Evolutionary conservation across 92 coral and sea anemone genomes (phyloP).

Genomic region (Phenganax marumi): DNA sequence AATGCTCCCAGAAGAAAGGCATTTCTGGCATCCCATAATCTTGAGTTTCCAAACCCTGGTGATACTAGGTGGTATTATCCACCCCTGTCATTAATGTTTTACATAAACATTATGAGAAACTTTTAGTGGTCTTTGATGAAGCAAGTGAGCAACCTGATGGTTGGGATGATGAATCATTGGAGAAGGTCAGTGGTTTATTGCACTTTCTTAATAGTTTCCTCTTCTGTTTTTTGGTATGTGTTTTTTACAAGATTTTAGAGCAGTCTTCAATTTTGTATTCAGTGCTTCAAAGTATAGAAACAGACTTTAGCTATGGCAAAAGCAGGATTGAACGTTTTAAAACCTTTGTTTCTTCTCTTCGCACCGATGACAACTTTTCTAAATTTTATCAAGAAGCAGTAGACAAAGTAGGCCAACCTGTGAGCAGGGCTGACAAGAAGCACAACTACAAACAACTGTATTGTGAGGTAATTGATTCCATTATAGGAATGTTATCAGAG

Average conservation of each 20-base stretch:
- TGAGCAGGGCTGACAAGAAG: neutral
- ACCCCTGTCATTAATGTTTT: too few species aligned
- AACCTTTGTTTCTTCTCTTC: neutral
- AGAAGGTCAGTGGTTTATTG: neutral
- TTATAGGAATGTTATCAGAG: neutral
- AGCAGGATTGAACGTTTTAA: too few species aligned
- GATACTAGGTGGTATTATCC: neutral
- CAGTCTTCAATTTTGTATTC: constrained; percentile 2
- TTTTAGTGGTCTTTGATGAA: neutral
- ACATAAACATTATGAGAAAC: neutral
- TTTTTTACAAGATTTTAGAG: constrained; percentile 1
- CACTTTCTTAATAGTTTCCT: neutral
- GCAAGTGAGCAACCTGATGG: neutral
- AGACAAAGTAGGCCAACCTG: neutral
- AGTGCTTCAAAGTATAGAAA: neutral
- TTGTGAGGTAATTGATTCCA: neutral
- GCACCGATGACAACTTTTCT: neutral
- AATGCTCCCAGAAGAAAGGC: neutral
- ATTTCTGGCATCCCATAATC: too few species aligned
- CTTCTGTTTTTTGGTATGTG: neutral
- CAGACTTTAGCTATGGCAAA: too few species aligned
- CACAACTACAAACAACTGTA: neutral
- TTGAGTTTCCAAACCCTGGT: too few species aligned
- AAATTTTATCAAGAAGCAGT: neutral
- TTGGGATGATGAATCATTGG: neutral